Evolutionary conservation across 2,888 invertebrate genomes (phyloP).

Genomic region (Spialia ferax): DNA sequence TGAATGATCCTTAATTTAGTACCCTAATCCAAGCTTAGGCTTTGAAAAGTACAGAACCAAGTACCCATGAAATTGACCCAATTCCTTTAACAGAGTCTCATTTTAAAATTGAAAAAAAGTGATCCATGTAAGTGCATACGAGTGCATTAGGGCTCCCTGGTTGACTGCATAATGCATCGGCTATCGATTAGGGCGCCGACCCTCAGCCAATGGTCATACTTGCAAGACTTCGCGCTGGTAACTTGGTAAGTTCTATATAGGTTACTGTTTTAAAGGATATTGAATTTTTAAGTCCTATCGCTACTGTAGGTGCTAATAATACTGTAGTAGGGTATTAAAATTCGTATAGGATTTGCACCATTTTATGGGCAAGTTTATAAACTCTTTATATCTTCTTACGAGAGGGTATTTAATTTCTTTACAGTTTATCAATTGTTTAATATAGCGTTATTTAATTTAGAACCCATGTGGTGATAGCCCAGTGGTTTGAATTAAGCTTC

Average conservation of each 20-base stretch:
- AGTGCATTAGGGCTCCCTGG: constrained; percentile 12
- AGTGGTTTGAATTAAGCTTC: no score
- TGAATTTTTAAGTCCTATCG: background rate
- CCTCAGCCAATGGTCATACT: constrained; percentile 17
- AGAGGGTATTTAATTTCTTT: no score
- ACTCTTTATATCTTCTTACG: no score
- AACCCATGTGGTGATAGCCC: no score
- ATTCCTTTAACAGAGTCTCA: background rate
- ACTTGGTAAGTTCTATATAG: background rate
- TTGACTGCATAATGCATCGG: constrained; percentile 19
- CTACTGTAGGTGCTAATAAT: no score
- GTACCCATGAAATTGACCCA: background rate
- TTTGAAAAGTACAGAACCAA: background rate
- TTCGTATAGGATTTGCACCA: no score
- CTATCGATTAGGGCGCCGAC: constrained; percentile 20
- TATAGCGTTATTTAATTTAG: no score
- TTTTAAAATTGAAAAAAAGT: background rate
- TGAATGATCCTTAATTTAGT: no score
- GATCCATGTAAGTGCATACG: background rate
- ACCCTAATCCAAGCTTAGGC: background rate
- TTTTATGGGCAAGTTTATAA: no score
- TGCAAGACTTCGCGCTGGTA: constrained; percentile 16
- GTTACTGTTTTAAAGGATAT: background rate
- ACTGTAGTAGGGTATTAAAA: background rate
- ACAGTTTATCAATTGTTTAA: no score